Base-by-base conservation (phyloP, 2,888 invertebrate species). In the Cryptus viduatorius region DNA sequence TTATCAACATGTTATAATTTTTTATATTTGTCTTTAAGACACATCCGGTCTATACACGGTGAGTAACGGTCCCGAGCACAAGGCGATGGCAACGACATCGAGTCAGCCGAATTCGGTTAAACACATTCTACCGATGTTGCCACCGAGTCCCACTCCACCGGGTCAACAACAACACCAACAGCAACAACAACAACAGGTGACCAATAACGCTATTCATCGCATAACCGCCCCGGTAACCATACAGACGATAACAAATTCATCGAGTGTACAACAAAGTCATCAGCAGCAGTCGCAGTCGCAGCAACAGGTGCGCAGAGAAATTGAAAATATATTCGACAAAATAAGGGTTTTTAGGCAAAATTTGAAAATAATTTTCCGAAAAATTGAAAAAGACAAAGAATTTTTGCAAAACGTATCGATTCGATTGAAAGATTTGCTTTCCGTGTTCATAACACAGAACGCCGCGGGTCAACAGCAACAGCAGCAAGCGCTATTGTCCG, bases 41-140 rank as follows among this genome's bases (percentile, higher is more conserved):
- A 88, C 92, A 44, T 93, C 94, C 44, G 94, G 95, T 89, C 87
- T 95, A 87, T 95, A 95, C 90, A 95, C 95, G 88, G 92, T 95
- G 86, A 95, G 93, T 89, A 94, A 92, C 86, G 94, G 92, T 71
- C 94, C 95, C 65, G 95, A 95, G 16, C 82, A 79, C 79, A 93
- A 93, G 87, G 92, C 89, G 64, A 82, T 89, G 67, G 71, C 85
- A 19, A 56, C 89, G 46, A 86, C 87, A 44, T 89, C 83, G 88
- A 92, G 64, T 90, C 92, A 79, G 87, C 85, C 82, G 83, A 91
- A 93, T 94, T 67, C 93, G 92, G 89, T 92, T 10, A 94, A 94
- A 91, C 95, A 95, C 46, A 95, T 95, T 73, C 83, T 93, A 71
- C 92, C 93, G n/a, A 95, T 93, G 94, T 94, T 82, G 94, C 94